Evolutionary conservation across 2,113 vertebrate genomes (phyloP).

Genomic region (Sula dactylatra): DNA sequence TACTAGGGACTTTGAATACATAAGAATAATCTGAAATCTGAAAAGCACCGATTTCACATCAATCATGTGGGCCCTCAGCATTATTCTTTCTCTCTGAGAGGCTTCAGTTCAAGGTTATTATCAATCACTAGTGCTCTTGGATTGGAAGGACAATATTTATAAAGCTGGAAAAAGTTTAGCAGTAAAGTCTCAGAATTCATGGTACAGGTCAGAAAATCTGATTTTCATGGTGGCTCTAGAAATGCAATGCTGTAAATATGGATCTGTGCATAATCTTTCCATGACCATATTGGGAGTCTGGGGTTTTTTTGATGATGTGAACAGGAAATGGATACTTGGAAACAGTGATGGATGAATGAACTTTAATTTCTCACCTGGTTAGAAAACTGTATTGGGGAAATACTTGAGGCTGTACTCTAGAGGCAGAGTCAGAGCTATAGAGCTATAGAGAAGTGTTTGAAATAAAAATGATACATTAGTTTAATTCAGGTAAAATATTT

Average conservation of each 20-base stretch:
- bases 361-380: neutral
- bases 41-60: neutral
- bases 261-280: neutral
- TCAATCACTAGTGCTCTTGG: rapidly evolving
- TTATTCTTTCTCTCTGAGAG: neutral
- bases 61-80: neutral
- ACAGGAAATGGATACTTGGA: neutral
- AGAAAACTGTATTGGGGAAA: neutral
- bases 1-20: neutral
- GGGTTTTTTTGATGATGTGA: neutral
- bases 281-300: neutral
- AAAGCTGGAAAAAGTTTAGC: neutral
- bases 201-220: neutral
- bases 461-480: neutral
- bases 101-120: neutral
- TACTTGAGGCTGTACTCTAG: neutral
- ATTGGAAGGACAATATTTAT: neutral
- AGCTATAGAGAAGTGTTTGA: neutral
- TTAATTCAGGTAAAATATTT: conserved; percentile 2
- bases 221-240: neutral
- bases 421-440: neutral
- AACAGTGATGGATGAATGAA: neutral
- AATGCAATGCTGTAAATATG: neutral
- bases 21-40: neutral
- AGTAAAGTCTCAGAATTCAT: neutral